Evolutionary conservation across 2,113 vertebrate species (phyloP), one percentile per base, ranked within the genome.

Genomic region (Pithys albifrons): DNA sequence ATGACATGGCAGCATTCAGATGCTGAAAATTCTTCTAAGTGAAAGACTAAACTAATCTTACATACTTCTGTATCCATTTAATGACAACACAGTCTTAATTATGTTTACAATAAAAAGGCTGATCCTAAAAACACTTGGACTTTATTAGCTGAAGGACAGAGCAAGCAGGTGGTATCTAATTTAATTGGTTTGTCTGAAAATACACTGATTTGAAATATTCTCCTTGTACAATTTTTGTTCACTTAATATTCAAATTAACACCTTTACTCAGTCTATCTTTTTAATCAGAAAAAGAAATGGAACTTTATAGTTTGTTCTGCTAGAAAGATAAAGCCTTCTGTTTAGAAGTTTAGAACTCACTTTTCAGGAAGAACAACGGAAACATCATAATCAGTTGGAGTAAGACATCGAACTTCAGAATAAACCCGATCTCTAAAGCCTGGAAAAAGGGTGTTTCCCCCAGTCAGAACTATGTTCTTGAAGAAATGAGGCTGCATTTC

Each of bases 401-500:
- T 98, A 3, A 99, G 98, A 17, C 99, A 98, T 19, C 99, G 98
- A 61, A 99, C 99, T 89, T 99, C 99, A 27, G 98, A 98, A 90
- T 99, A 99, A 94, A 99, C 98, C 0, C 99, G 97, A 95, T 99
- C 99, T 88, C 99, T 98, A 96, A 99, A 99, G 85, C 99, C 99
- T 0, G 99, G 98, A 89, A 99, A 99, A 82, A 99, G 97, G 12
- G 98, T 97, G 96, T 99, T 99, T 76, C 99, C 99, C 59, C 99
- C 99, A 7, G 99, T 99, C 92, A 99, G 97, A 88, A 99, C 98
- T 54, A 99, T 99, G 97, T 99, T 99, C 98, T 99, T 99, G 96
- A 98, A 99, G 98, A 99, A 99, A 97, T 99, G 99, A 23, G 99
- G 99, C 95, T 99, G 99, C 99, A 99, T 99, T 96, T 99, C 99